A percentile compares a stretch with the other conserved stretches of the same genome.
Conservation (phyloP, 2,113 vertebrate species). For the Heloderma charlesbogerti region DNA sequence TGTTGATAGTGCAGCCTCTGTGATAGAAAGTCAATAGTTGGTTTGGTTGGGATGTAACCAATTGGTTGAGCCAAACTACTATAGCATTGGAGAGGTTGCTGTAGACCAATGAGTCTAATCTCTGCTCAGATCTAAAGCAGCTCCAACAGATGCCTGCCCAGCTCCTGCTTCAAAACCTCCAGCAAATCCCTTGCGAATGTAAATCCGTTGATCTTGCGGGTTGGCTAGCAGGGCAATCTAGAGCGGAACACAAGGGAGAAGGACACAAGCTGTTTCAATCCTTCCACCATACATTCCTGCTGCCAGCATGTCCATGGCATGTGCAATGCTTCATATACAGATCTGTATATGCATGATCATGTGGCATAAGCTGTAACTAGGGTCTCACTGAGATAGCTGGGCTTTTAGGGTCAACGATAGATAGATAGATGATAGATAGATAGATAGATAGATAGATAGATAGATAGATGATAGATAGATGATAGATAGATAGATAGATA, state of each 20-base stretch:
- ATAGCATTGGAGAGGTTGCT: neutral
- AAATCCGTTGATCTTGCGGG: neutral
- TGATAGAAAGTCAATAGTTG: neutral
- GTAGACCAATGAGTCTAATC: neutral
- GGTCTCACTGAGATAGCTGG: no score
- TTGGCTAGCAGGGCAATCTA: neutral
- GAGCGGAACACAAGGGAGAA: neutral
- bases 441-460: no score
- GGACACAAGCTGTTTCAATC: no score
- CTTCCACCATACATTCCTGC: neutral
- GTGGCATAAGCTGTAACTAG: no score
- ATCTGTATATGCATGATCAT: no score
- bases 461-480: no score
- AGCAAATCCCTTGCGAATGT: neutral
- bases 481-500: no score
- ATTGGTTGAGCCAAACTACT: neutral
- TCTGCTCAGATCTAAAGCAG: neutral
- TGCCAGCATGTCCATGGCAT: neutral
- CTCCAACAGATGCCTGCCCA: neutral
- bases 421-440: no score
- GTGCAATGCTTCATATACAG: no score
- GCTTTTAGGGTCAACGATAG: no score
- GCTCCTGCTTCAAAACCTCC: neutral
- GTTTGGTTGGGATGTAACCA: no score
- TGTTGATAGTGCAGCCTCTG: neutral